Conservation (phyloP, 1,140 invertebrate genomes). For the Macrotrachela quadricornifera region DNA sequence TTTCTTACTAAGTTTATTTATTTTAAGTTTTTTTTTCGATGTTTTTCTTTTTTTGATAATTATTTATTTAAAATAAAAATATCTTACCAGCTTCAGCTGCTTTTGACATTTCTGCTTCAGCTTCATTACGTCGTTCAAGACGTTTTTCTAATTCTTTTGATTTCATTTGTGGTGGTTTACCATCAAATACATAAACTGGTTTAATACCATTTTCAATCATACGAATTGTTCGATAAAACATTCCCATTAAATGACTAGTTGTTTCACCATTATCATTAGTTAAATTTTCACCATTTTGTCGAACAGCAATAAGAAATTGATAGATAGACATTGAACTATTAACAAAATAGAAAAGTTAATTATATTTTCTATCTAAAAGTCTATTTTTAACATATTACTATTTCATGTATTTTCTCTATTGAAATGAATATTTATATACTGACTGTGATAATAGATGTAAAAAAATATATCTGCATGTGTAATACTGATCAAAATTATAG, state of each 20-base stretch:
- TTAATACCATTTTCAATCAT: slow-evolving; percentile 93
- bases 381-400: too few relatives aligned
- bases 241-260: slow-evolving; percentile 86
- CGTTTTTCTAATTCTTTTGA: slow-evolving; percentile 53
- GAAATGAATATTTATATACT: too few relatives aligned
- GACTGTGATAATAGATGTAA: too few relatives aligned
- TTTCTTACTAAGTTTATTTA: slow-evolving; percentile 68
- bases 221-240: slow-evolving; percentile 87
- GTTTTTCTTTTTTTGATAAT: slow-evolving; percentile 51
- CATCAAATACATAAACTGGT: slow-evolving; percentile 97
- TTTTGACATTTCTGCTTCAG: slow-evolving; percentile 63
- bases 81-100: slow-evolving; percentile 50
- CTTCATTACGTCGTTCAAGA: slow-evolving; percentile 62
- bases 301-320: slow-evolving; percentile 92
- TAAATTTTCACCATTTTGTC: slow-evolving; percentile 71
- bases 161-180: slow-evolving; percentile 64
- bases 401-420: too few relatives aligned
- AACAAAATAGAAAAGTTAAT: too few relatives aligned
- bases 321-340: slow-evolving; percentile 69
- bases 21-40: slow-evolving; percentile 71
- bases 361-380: too few relatives aligned
- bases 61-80: slow-evolving; percentile 32
- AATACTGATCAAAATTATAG: too few relatives aligned
- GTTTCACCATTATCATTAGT: slow-evolving; percentile 81
- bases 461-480: too few relatives aligned